Conservation (phyloP, 2,888 invertebrate genomes). For the Amphipoea oculea region DNA sequence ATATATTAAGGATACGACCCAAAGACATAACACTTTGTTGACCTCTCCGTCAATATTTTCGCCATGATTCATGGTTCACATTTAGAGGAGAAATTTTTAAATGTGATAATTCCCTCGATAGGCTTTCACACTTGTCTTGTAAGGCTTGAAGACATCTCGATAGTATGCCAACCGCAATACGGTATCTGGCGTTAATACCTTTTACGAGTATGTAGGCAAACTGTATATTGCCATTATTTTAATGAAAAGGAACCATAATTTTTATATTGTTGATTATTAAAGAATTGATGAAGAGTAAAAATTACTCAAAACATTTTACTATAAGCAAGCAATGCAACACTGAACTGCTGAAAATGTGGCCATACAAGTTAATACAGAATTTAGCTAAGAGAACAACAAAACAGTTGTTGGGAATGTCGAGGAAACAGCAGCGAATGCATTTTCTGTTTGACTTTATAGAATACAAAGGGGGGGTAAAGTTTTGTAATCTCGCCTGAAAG, state of each 20-base stretch:
- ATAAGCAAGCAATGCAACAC: neutral
- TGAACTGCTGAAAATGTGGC: neutral
- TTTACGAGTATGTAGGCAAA: slow-evolving; percentile 36
- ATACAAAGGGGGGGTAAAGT: slow-evolving; percentile 6
- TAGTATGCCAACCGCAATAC: slow-evolving; percentile 56
- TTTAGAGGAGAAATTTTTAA: slow-evolving; percentile 46
- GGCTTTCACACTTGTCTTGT: slow-evolving; percentile 56
- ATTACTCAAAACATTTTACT: neutral
- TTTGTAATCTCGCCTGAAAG: neutral
- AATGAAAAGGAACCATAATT: slow-evolving; percentile 9
- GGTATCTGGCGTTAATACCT: slow-evolving; percentile 38
- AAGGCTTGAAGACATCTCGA: slow-evolving; percentile 35
- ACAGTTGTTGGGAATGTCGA: neutral
- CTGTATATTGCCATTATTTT: slow-evolving; percentile 46
- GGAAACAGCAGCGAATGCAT: slow-evolving; percentile 12
- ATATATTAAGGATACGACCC: slow-evolving; percentile 14
- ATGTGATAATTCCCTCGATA: slow-evolving; percentile 39
- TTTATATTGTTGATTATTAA: neutral
- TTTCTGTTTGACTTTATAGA: slow-evolving; percentile 4
- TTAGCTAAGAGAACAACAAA: slow-evolving; percentile 1
- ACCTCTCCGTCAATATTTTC: slow-evolving; percentile 45
- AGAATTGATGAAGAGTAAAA: neutral
- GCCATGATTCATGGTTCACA: slow-evolving; percentile 58
- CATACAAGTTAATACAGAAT: neutral
- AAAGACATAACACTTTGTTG: slow-evolving; percentile 28